Conservation (phyloP, 23 tunicate species). For the Pegea sp. region DNA sequence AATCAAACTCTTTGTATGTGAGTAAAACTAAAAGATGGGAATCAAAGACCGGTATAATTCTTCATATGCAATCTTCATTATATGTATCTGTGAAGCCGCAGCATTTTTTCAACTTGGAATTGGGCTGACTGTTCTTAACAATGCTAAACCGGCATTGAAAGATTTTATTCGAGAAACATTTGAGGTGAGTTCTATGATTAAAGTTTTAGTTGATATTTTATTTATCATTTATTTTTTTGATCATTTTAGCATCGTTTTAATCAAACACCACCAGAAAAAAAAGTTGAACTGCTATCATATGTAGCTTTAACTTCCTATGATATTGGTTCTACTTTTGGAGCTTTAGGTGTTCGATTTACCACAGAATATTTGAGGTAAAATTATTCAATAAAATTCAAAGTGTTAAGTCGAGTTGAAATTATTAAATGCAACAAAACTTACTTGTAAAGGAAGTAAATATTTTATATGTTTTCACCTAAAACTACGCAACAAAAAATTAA, state of each 20-base stretch:
- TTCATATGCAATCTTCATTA: neutral
- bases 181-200: too few relatives aligned
- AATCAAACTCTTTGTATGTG: too few relatives aligned
- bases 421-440: too few relatives aligned
- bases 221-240: too few relatives aligned
- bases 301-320: neutral
- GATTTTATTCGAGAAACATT: neutral
- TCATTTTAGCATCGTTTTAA: too few relatives aligned
- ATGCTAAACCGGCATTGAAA: neutral
- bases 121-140: slow-evolving; percentile 1
- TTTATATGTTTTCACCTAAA: too few relatives aligned
- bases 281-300: neutral
- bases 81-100: neutral
- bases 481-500: too few relatives aligned
- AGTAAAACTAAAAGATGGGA: too few relatives aligned
- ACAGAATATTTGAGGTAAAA: neutral
- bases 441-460: too few relatives aligned
- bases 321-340: slow-evolving; percentile 1
- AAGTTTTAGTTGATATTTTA: too few relatives aligned
- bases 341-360: neutral
- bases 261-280: too few relatives aligned
- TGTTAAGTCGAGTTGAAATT: neutral
- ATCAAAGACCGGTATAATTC: neutral
- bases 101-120: neutral
- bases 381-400: neutral